Evolutionary conservation across 2,113 vertebrate genomes (phyloP), one percentile per base, ranked within the genome.

Genomic region (Oryzias melastigma): DNA sequence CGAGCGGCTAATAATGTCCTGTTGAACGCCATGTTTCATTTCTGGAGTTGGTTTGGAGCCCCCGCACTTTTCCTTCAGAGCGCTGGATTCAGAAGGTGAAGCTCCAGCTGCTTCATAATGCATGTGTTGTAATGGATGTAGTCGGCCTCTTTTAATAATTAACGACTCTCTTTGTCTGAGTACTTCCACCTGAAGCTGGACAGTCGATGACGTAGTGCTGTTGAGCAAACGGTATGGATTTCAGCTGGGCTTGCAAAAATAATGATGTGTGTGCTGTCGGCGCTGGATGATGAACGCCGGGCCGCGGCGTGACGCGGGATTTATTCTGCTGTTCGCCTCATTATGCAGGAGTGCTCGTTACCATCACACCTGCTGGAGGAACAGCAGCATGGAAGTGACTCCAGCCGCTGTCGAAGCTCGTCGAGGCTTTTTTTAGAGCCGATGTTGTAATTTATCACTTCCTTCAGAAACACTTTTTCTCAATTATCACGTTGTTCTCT

Each of bases 71-170:
- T 71, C 65, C 67, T 83, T 83, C 65, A 60, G 61, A 78, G 51
- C 8, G 42, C 85, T 77, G 76, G 80, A 86, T 80, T 73, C 73
- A 63, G 42, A 80, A 75, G 75, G 81, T 65, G 63, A 70, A 78
- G 72, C 84, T 85, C 71, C 61, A 59, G 48, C 85, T 91, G 61
- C 78, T 92, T 80, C 82, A 92, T 92, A 91, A 92, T 92, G 87
- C 85, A 92, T 92, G 90, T 71, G 73, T 76, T 90, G 86, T 91
- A 91, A 91, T 92, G 91, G 90, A 88, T 86, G 80, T 82, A 85
- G 78, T 65, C 81, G 85, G 80, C 54, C 65, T 70, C 25, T 58
- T 56, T 92, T 72, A 92, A 92, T 92, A 90, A 91, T 92, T 91
- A 85, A 92, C 85, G 78, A 63, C 64, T 71, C 84, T 88, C 82